Conservation (phyloP, 2,888 invertebrate species). For the Eilema griseolum region DNA sequence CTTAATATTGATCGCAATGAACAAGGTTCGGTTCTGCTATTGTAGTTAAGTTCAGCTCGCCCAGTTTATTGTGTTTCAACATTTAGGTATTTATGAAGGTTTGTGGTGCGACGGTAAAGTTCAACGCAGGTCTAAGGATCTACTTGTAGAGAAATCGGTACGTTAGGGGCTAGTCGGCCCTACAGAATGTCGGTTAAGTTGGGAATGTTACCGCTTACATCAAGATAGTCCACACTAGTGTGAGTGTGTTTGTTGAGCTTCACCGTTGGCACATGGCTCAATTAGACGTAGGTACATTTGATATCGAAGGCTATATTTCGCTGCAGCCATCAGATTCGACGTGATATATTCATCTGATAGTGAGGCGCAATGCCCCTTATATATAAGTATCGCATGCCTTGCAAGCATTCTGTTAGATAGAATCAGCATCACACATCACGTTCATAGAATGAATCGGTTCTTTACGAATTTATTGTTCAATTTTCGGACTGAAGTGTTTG, state of each 20-base stretch:
- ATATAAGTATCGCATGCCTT: background rate
- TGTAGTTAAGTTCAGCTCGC: background rate
- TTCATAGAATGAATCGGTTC: too few relatives aligned
- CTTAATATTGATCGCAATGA: slow-evolving; percentile 1
- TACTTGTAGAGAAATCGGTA: too few relatives aligned
- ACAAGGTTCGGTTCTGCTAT: background rate
- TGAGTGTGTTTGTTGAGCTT: background rate
- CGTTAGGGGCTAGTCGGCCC: too few relatives aligned
- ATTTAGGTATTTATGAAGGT: background rate
- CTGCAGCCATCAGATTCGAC: background rate
- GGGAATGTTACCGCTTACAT: too few relatives aligned
- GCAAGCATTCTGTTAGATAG: too few relatives aligned
- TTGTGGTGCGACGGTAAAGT: background rate
- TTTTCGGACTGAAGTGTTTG: background rate
- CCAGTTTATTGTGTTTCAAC: background rate
- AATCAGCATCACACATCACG: too few relatives aligned
- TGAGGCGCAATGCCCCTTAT: background rate
- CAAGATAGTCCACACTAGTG: too few relatives aligned
- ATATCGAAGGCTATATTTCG: background rate
- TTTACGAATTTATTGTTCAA: background rate
- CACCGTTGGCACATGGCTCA: background rate
- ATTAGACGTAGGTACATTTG: background rate
- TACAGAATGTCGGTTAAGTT: too few relatives aligned
- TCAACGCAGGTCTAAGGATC: background rate
- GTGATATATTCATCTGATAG: background rate